These are phyloP conservation scores for Leptatherina wallacei DNA, from an alignment of 2,797 vertebrate genomes.

Conservation along the genomic window DNA sequence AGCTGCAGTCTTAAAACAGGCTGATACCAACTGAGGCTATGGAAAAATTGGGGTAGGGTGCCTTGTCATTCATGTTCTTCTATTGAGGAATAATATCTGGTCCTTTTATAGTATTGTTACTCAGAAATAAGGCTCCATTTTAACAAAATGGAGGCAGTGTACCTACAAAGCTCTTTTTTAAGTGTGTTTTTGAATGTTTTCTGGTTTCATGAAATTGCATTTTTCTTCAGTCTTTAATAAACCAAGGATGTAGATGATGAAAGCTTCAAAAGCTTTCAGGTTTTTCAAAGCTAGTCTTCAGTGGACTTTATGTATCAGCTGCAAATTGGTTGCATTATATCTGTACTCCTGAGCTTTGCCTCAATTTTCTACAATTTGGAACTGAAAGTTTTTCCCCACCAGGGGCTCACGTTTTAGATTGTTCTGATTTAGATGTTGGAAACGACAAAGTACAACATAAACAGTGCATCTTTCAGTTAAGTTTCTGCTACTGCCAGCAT, in stretches of 20 bases:
- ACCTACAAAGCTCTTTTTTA: neutral
- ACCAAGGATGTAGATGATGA: constrained; percentile 1
- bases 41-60: neutral
- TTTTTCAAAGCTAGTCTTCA: neutral
- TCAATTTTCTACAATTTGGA: no score
- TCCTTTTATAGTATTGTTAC: neutral
- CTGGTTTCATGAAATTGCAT: neutral
- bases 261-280: constrained; percentile 18
- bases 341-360: neutral
- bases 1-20: neutral
- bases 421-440: neutral
- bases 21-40: neutral
- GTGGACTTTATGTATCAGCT: neutral
- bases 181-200: neutral
- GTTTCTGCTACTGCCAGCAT: neutral
- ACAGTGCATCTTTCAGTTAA: neutral
- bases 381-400: neutral
- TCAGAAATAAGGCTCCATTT: neutral
- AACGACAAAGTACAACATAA: neutral
- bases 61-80: neutral
- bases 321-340: neutral
- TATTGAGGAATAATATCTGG: neutral
- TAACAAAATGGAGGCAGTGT: neutral
- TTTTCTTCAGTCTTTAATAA: neutral
- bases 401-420: neutral